These are phyloP conservation scores for Xiphydria camelus DNA, from an alignment of 2,888 invertebrate species.

Conservation along the genomic window DNA sequence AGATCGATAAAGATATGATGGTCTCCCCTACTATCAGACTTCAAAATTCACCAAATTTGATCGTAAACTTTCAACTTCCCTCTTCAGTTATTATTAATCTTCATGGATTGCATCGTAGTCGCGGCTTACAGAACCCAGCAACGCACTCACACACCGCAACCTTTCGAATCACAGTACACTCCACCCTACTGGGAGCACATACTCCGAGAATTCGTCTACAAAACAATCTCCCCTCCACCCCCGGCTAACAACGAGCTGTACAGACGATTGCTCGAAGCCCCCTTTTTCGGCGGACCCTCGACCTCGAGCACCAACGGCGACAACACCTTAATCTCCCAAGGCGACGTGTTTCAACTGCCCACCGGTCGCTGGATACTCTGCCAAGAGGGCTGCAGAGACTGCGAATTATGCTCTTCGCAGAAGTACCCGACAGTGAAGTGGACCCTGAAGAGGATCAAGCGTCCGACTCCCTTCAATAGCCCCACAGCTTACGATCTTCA, in stretches of 20 bases:
- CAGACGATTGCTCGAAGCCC: constrained; percentile 35
- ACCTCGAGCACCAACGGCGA: constrained; percentile 8
- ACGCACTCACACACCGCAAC: not conserved
- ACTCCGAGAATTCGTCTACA: constrained; percentile 42
- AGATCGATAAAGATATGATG: no score
- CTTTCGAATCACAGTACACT: constrained; percentile 6
- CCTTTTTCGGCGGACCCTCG: constrained; percentile 36
- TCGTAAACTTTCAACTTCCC: no score
- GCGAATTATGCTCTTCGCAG: constrained; percentile 31
- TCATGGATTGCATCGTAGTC: not conserved
- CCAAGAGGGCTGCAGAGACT: constrained; percentile 36
- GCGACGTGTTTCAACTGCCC: constrained; percentile 34
- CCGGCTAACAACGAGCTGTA: constrained; percentile 31
- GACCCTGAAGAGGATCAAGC: constrained; percentile 31
- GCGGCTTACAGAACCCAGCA: constrained; percentile 1
- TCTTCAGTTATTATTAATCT: constrained; percentile 6
- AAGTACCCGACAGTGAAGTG: constrained; percentile 32
- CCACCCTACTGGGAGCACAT: constrained; percentile 38
- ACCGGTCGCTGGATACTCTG: constrained; percentile 40
- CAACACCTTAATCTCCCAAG: constrained; percentile 32
- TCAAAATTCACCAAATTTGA: no score
- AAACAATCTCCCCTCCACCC: constrained; percentile 37
- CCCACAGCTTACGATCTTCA: constrained; percentile 33
- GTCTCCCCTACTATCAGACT: no score
- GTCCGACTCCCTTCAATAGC: constrained; percentile 13